Percentiles rank a stretch among this genome's conserved stretches.
phyloP scores from a whole-genome alignment of 2,888 invertebrate species.

The Adineta ricciae region DNA sequence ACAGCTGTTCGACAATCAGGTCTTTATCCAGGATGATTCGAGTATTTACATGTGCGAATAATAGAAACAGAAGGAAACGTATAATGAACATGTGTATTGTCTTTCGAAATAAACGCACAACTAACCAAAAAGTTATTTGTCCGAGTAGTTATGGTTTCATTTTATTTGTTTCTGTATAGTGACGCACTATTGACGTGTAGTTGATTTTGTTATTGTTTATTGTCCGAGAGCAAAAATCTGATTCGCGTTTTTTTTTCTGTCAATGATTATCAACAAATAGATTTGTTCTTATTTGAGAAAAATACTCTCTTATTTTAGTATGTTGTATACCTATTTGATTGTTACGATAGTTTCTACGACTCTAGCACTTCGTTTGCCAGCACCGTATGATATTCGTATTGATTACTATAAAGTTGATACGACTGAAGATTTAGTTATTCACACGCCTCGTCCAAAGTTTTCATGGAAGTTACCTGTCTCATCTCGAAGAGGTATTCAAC shows the following conservation, averaged over 20 bases:
- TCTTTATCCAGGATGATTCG: too few species aligned
- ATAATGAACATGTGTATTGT: too few species aligned
- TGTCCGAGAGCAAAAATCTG: background rate
- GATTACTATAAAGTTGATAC: background rate
- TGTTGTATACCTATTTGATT: background rate
- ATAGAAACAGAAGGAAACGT: too few species aligned
- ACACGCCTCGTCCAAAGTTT: background rate
- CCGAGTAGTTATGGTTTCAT: background rate
- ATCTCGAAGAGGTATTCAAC: background rate
- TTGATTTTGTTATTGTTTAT: background rate
- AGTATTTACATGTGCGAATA: too few species aligned
- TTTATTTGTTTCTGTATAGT: slow-evolving; percentile 10
- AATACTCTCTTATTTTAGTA: background rate
- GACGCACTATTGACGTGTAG: background rate
- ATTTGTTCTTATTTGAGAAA: background rate
- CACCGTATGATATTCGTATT: background rate
- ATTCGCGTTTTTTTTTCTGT: background rate
- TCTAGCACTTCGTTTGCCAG: background rate
- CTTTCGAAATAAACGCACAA: too few species aligned
- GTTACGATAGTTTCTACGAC: background rate
- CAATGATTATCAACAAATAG: background rate
- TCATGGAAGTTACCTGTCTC: background rate
- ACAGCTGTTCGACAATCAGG: slow-evolving; percentile 60
- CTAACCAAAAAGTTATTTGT: too few species aligned
- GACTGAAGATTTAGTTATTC: background rate